phyloP scores from a whole-genome alignment of 2,797 vertebrate species.

The Octomys mimax region DNA sequence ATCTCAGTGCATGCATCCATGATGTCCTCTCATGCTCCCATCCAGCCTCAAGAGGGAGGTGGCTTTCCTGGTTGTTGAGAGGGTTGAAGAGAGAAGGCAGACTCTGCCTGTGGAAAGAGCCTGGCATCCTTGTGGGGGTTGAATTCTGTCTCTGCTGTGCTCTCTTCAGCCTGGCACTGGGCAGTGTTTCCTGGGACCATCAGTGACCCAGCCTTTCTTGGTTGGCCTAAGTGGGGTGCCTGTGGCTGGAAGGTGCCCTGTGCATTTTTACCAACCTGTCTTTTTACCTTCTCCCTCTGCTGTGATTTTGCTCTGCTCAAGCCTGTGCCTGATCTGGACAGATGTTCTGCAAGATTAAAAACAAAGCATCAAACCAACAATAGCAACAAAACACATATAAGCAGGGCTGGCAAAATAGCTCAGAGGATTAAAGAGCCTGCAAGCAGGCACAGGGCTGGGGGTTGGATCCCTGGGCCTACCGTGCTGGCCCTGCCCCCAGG shows the following conservation, averaged over 20 bases:
- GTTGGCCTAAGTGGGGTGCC: background rate
- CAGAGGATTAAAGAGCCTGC: too few species aligned
- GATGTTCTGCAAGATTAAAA: background rate
- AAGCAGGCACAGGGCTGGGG: too few species aligned
- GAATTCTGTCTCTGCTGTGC: background rate
- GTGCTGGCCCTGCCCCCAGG: too few species aligned
- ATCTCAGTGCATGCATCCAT: slow-evolving; percentile 62
- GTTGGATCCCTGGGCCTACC: too few species aligned
- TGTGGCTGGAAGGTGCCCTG: background rate
- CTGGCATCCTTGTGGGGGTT: background rate
- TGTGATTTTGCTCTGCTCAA: background rate
- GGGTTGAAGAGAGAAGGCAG: slow-evolving; percentile 69
- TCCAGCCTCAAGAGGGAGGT: background rate
- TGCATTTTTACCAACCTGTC: background rate
- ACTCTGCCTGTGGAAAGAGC: background rate
- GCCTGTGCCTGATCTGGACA: background rate
- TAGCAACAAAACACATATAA: background rate
- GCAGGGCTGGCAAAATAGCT: too few species aligned
- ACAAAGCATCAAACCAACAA: background rate
- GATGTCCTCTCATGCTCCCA: slow-evolving; percentile 77
- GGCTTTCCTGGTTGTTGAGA: slow-evolving; percentile 77
- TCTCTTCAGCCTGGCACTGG: background rate
- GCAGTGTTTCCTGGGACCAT: background rate
- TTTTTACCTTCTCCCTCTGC: background rate
- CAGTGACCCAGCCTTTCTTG: background rate